A percentile compares a stretch with the other conserved stretches of the same genome.
These are phyloP conservation scores for Drosophila pseudoananassae DNA, from an alignment of 1,140 invertebrate genomes.

Conservation along the genomic window DNA sequence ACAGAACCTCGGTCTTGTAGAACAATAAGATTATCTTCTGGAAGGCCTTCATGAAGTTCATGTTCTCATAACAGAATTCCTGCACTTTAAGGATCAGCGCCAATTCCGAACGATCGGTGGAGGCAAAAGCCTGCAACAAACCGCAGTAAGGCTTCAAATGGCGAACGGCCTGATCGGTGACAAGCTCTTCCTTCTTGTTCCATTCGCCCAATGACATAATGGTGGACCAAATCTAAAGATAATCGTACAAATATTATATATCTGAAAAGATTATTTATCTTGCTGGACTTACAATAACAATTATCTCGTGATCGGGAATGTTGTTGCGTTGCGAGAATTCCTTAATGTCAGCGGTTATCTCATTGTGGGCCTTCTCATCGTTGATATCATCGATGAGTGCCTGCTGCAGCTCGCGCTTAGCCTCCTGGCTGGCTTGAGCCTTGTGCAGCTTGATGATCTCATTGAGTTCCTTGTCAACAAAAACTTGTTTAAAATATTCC, in stretches of 20 bases:
- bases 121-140: conserved; percentile 93
- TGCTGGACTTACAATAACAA: conserved; percentile 87
- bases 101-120: conserved; percentile 93
- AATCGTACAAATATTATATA: too few relatives aligned
- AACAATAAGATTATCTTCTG: conserved; percentile 98
- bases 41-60: conserved; percentile 99
- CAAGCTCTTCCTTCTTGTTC: conserved; percentile 99
- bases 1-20: conserved; percentile 96
- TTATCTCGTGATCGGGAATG: conserved; percentile 95
- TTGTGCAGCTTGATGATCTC: conserved; percentile 96
- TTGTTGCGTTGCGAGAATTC: conserved; percentile 92
- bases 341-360: conserved; percentile 92
- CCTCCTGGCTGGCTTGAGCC: conserved; percentile 94
- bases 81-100: conserved; percentile 95
- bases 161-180: conserved; percentile 96
- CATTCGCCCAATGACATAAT: conserved; percentile 97
- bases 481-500: conserved; percentile 93
- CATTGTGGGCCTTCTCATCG: conserved; percentile 91
- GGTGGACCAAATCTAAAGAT: conserved; percentile 92
- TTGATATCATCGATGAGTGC: conserved; percentile 91
- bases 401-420: conserved; percentile 92
- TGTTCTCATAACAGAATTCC: conserved; percentile 99
- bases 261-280: accelerated
- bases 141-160: conserved; percentile 94
- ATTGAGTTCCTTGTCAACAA: conserved; percentile 92